Conservation (phyloP, 2,113 vertebrate species). For the Calidris pugnax region DNA sequence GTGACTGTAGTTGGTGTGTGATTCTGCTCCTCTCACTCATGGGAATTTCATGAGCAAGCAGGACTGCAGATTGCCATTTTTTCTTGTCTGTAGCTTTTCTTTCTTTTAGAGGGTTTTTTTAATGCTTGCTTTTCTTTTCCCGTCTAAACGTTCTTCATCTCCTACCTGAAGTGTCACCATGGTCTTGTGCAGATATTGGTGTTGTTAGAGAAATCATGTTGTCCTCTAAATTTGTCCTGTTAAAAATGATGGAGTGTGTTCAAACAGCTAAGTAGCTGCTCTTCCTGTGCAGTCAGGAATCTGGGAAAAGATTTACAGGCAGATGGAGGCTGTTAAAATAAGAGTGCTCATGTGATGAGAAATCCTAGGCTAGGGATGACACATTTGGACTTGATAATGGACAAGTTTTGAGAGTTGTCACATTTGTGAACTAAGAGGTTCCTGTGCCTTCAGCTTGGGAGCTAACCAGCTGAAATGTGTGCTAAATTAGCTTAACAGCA, state of each 20-base stretch:
- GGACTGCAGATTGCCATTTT: not conserved
- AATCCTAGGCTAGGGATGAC: not conserved
- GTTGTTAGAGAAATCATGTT: not conserved
- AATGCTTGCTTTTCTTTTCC: not conserved
- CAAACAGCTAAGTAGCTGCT: not conserved
- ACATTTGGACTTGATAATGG: not conserved
- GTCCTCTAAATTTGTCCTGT: not conserved
- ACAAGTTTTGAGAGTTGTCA: not conserved
- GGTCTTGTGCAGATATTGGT: not conserved
- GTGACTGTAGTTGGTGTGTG: not conserved
- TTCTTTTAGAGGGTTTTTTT: not conserved
- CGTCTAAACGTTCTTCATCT: not conserved
- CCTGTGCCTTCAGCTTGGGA: not conserved
- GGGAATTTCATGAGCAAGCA: not conserved
- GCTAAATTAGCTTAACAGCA: not conserved
- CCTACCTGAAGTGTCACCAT: not conserved
- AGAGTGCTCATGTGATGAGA: not conserved
- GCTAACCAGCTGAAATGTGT: not conserved
- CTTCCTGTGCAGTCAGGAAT: not conserved
- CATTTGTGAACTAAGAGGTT: not conserved
- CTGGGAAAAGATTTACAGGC: not conserved
- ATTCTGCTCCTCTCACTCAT: not conserved
- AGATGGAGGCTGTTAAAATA: not conserved
- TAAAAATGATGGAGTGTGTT: not conserved
- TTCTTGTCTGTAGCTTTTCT: not conserved